phyloP scores from a whole-genome alignment of 2,797 vertebrate species.

The Babyrousa celebensis region DNA sequence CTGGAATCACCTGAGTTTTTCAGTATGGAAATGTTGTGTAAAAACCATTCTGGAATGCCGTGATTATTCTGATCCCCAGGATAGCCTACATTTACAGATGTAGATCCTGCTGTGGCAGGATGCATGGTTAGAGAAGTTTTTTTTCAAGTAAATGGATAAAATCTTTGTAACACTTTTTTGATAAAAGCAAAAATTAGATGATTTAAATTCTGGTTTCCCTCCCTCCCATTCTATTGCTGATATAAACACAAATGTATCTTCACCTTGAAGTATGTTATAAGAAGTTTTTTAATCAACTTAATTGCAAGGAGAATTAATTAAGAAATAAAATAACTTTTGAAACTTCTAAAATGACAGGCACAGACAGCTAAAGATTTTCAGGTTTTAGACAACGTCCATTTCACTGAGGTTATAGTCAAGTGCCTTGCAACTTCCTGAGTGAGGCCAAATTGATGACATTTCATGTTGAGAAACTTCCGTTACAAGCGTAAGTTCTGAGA shows the following conservation, averaged over 20 bases:
- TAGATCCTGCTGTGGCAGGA: neutral
- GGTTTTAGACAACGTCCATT: constrained; percentile 19
- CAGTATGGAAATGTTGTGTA: neutral
- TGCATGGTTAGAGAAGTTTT: neutral
- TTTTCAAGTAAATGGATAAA: neutral
- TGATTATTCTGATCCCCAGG: neutral
- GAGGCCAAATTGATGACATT: constrained; percentile 87
- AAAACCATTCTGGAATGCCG: neutral
- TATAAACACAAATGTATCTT: constrained; percentile 40
- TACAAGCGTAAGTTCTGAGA: constrained; percentile 86
- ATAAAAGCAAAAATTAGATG: constrained; percentile 26
- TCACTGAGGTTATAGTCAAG: constrained; percentile 75
- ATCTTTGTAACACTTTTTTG: neutral
- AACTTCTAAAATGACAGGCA: neutral
- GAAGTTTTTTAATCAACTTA: neutral
- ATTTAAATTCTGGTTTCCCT: constrained; percentile 25
- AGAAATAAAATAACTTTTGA: constrained; percentile 29
- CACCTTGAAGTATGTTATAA: constrained; percentile 9
- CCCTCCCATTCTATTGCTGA: neutral
- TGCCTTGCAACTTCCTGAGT: constrained; percentile 81
- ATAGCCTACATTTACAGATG: neutral
- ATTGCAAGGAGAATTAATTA: constrained; percentile 20
- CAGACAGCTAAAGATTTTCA: constrained; percentile 19
- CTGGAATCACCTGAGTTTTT: neutral
- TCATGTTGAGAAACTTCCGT: constrained; percentile 86